A percentile compares a stretch with the other conserved stretches of the same genome.
phyloP scores from a whole-genome alignment of 2,113 vertebrate species.

The Hemichromis elongatus region DNA sequence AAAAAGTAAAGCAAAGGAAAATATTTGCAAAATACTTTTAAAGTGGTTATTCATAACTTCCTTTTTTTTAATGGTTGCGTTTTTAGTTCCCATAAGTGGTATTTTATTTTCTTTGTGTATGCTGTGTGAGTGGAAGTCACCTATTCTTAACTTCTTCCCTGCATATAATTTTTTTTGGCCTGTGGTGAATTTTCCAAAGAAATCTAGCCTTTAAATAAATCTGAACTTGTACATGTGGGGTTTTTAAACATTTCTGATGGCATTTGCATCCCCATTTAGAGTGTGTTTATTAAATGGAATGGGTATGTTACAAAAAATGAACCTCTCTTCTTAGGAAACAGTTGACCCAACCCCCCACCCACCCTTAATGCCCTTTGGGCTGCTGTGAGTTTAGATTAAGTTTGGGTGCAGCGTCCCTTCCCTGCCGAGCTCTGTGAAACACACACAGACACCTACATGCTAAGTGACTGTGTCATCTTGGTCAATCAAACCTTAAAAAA shows the following conservation, averaged over 20 bases:
- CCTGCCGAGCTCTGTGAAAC: background rate
- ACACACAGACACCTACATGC: background rate
- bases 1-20: background rate
- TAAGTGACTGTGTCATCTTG: conserved; percentile 1
- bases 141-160: background rate
- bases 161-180: background rate
- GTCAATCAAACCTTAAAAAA: conserved; percentile 18
- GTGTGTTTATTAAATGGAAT: conserved; percentile 25
- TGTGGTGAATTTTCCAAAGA: background rate
- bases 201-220: background rate
- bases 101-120: background rate
- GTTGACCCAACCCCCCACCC: conserved; percentile 61
- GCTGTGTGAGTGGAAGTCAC: background rate
- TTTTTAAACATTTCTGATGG: background rate
- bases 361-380: conserved; percentile 62
- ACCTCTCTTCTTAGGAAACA: conserved; percentile 47
- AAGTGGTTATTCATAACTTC: background rate
- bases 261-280: background rate
- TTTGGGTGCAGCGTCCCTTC: conserved; percentile 62
- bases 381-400: conserved; percentile 73
- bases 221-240: background rate
- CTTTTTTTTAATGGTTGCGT: background rate
- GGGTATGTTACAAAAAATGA: conserved; percentile 46
- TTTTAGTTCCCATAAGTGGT: background rate
- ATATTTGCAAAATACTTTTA: background rate